A percentile compares a stretch with the other conserved stretches of the same genome.
Evolutionary conservation across 2,797 vertebrate species (phyloP).

Genomic region (Clarias fuscus): DNA sequence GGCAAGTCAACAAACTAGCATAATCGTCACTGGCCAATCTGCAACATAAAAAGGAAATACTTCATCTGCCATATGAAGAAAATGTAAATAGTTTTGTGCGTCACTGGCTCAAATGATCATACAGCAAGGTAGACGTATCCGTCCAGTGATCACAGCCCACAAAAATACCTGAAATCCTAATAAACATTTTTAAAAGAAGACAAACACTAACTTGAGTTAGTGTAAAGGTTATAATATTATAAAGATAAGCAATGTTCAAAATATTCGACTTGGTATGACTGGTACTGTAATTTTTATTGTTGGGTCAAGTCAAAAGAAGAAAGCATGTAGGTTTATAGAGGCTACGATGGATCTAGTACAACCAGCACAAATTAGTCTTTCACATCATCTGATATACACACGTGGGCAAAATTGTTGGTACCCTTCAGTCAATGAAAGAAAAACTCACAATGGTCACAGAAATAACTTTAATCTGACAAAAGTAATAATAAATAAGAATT

Average conservation of each 20-base stretch:
- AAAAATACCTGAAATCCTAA: not conserved
- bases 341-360: not conserved
- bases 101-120: not conserved
- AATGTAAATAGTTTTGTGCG: not conserved
- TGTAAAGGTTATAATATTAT: not conserved
- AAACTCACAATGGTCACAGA: too few species aligned
- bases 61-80: not conserved
- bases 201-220: not conserved
- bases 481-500: too few species aligned
- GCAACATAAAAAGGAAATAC: not conserved
- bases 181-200: not conserved
- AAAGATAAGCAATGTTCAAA: not conserved
- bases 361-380: not conserved
- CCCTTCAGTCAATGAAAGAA: too few species aligned
- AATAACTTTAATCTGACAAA: too few species aligned
- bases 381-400: not conserved
- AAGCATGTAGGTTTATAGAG: not conserved
- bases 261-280: not conserved
- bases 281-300: not conserved
- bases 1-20: not conserved
- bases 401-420: too few species aligned
- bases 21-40: not conserved
- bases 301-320: not conserved
- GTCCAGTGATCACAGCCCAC: not conserved
- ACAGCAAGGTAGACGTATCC: not conserved